phyloP scores from a whole-genome alignment of 2,113 vertebrate species.

The Actinemys pallida region DNA sequence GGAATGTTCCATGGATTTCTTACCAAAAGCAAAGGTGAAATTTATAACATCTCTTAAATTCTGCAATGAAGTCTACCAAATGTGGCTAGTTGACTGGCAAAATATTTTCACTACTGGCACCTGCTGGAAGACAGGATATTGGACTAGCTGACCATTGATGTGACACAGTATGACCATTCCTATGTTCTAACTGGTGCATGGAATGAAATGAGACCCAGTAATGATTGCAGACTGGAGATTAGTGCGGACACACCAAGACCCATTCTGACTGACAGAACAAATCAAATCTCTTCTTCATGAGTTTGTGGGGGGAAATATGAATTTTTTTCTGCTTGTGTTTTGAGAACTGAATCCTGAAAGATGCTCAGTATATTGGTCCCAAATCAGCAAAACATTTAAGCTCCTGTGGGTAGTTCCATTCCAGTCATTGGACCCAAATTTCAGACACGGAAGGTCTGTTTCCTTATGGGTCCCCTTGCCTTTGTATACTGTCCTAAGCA shows the following conservation, averaged over 20 bases:
- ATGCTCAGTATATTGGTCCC: neutral
- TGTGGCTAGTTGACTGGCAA: neutral
- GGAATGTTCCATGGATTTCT: neutral
- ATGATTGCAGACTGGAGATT: neutral
- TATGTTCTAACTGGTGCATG: neutral
- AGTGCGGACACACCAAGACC: neutral
- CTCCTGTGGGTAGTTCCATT: neutral
- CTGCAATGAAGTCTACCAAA: neutral
- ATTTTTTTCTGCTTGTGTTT: neutral
- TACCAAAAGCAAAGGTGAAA: neutral
- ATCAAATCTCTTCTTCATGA: neutral
- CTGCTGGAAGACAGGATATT: no score
- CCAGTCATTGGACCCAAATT: conserved; percentile 3
- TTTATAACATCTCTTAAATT: neutral
- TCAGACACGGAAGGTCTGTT: neutral
- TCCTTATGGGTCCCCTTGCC: conserved; percentile 10
- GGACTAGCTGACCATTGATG: no score
- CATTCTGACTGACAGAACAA: neutral
- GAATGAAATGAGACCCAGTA: neutral
- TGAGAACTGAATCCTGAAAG: neutral
- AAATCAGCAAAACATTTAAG: neutral
- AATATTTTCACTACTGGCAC: neutral
- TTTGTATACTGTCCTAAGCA: conserved; percentile 14
- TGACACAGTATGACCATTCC: no score
- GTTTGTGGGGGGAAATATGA: neutral